Evolutionary conservation across 2,113 vertebrate species (phyloP), one percentile per base, ranked within the genome.

Genomic region (Caranx melampygus): DNA sequence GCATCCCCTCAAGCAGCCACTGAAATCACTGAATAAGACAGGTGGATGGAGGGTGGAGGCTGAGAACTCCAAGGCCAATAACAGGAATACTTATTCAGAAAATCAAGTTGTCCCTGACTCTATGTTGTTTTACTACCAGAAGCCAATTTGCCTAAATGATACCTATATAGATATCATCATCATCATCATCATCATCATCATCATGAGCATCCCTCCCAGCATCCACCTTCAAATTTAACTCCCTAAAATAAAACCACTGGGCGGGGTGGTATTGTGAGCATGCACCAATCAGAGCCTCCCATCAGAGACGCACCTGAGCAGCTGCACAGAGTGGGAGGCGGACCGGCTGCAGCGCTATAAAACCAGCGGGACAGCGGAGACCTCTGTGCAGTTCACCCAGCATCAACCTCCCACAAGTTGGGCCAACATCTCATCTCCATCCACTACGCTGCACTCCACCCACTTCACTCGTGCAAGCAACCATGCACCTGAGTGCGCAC

Each of bases 231-330:
- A 52, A 20, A 2, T n/a, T 6, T 16, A 75, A 31, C 40, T 34
- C 3, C 72, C 44, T 34, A 42, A 59, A 78, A 44, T 72, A 71
- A 79, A 82, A 62, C 21, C 14, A 10, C 20, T 81, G 83, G 92
- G 89, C 74, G 91, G 54, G 81, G 60, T 72, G 60, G n/a, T 45
- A 0, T 2, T 34, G 2, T 10, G 2, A 51, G 34, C 33, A 64
- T 4, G 31, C 37, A 79, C 94, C 95, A 95, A 95, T 95, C 94
- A 91, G 88, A 90, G 86, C 90, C 92, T 92, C 88, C 89, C 89
- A 80, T 91, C 92, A 88, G 94, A 94, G 91, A 95, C 94, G 95
- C 95, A 98, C 97, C 96, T 97, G 96, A 96, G 95, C 75, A 87
- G 92, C 93, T 88, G 96, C 96, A 26, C 96, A 95, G 91, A 82